Evolutionary conservation across 2,113 vertebrate genomes (phyloP).

Genomic region (Hiodon tergisus): DNA sequence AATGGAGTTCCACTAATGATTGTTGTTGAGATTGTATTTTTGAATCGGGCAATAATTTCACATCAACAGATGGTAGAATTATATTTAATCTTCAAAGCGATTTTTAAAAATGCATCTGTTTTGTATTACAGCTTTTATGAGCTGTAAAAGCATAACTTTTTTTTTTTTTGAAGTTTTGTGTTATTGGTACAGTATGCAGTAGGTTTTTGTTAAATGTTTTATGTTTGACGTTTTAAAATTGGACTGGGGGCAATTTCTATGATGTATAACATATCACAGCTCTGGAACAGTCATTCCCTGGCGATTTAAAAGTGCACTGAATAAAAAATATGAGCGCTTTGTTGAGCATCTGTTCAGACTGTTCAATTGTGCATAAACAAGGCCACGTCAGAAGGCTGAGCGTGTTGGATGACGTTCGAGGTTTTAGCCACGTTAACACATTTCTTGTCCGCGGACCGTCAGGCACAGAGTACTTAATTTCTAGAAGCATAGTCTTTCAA

Average conservation of each 20-base stretch:
- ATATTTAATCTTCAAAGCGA: not conserved
- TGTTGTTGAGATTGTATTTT: not conserved
- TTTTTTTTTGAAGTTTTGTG: no score
- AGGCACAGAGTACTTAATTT: no score
- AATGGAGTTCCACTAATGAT: not conserved
- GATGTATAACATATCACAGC: not conserved
- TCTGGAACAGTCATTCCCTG: not conserved
- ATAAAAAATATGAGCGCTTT: conserved; percentile 48
- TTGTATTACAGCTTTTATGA: no score
- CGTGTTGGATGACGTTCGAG: not conserved
- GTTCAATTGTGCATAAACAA: conserved; percentile 41
- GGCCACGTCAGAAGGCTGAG: conserved; percentile 21
- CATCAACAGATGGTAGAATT: not conserved
- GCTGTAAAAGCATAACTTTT: no score
- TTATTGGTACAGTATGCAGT: no score
- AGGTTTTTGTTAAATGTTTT: no score
- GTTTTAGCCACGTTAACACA: not conserved
- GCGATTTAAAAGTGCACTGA: not conserved
- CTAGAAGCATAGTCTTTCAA: no score
- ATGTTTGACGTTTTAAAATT: no score
- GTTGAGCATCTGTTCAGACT: conserved; percentile 53
- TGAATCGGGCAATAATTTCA: not conserved
- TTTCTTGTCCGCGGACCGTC: conserved; percentile 6
- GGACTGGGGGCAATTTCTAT: no score
- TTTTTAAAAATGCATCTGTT: not conserved